Base-by-base conservation (phyloP, 1,140 invertebrate species). In the Drosophila ogumai region DNA sequence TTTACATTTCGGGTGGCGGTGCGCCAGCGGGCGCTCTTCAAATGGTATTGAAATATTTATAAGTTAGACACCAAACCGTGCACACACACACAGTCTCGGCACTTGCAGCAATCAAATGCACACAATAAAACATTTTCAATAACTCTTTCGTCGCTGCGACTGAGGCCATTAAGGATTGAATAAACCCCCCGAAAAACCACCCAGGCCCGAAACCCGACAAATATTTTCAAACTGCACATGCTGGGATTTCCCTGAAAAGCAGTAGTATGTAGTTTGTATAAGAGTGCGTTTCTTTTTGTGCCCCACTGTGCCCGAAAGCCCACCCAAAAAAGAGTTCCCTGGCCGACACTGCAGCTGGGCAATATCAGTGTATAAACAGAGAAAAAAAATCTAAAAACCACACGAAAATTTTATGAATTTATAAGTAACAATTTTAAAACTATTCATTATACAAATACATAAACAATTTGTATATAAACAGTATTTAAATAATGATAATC, bases 41-140 rank as follows among this genome's bases (percentile, higher is more conserved):
- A 88, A 88, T 90, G 85, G 88, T 88, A 90, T 90, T 90, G 85
- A 90, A 90, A 90, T 90, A 90, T 90, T 90, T 88, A 88, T 88
- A 88, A 88, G 84, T 88, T 90, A 88, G 84, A 81, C 84, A 84
- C 81, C 75, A 85, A 73, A 59, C 81, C 67, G 76, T 44, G 68
- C 59, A 65, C 76, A 64, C 61, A 43, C 38, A 59, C 57, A 9
- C 52, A 32, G 38, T 61, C 80, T 80, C 76, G 82, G 88, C 82
- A 88, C 84, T 88, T 90, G 88, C 84, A 90, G 84, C 84, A 87
- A 87, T 87, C 84, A 87, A 87, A 87, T 90, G 80, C 84, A 90
- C 73, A 90, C 86, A 90, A 90, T 90, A 90, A 90, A 90, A 90
- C 85, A 90, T 90, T 90, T 90, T 90, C 86, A 90, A 90, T 90